phyloP scores from a whole-genome alignment of 2,797 vertebrate genomes.

The Cyprinella venusta region DNA sequence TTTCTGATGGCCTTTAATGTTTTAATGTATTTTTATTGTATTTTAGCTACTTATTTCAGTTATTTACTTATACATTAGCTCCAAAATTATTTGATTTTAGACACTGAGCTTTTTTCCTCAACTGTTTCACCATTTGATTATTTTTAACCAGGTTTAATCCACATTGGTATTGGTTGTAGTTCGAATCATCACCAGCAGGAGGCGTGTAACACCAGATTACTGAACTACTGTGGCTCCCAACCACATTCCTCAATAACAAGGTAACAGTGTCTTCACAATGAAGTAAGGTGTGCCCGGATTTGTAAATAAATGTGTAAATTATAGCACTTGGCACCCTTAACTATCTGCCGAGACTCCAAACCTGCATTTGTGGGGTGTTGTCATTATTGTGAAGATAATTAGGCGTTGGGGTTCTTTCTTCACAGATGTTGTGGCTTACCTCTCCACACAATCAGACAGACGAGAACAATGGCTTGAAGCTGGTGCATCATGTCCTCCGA shows the following conservation, averaged over 20 bases:
- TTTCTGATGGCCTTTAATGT: background rate
- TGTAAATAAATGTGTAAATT: constrained; percentile 22
- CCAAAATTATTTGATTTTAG: background rate
- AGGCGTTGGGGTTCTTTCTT: constrained; percentile 11
- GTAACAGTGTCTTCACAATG: constrained; percentile 38
- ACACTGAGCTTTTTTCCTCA: background rate
- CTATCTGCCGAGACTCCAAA: background rate
- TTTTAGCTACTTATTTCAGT: background rate
- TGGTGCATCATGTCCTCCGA: constrained; percentile 95
- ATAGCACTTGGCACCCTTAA: constrained; percentile 13
- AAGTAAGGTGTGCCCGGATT: constrained; percentile 37
- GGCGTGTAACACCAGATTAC: constrained; percentile 66
- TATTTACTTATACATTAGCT: background rate
- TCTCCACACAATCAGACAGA: constrained; percentile 94
- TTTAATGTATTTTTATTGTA: background rate
- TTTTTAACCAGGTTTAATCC: background rate
- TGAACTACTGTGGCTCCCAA: background rate
- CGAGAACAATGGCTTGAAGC: constrained; percentile 94
- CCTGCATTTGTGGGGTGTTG: background rate
- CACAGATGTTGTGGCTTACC: constrained; percentile 71
- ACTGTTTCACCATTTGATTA: background rate
- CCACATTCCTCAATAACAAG: constrained; percentile 45
- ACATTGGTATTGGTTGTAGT: constrained; percentile 6
- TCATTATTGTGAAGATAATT: background rate
- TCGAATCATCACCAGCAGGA: constrained; percentile 67